Evolutionary conservation across 2,888 invertebrate species (phyloP), one percentile per base, ranked within the genome.

Genomic region (Drosophila peninsularis): DNA sequence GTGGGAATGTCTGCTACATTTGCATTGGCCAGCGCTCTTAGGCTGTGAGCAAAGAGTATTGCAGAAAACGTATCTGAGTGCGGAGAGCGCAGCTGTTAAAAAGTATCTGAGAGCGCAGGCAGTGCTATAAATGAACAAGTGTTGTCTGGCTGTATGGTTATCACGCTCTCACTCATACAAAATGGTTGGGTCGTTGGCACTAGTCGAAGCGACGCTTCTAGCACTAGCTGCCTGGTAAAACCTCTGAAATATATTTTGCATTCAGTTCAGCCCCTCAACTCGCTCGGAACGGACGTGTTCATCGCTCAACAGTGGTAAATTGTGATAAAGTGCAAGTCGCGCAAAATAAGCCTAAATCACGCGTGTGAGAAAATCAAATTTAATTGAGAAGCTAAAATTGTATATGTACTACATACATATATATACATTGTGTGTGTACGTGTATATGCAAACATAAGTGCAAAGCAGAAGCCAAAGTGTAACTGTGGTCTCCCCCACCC

Each of bases 321-420:
- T 62, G 76, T 76, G 63, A 82, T 67, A 81, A 87, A 84, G 71
- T 83, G 82, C 77, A 85, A 77, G 56, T 78, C 75, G 70, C 79
- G 71, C 81, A 70, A 80, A 65, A 63, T 71, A 76, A 73, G 62
- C 68, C 72, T 58, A 71, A 71, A 77, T 62, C 75, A 73, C 83
- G 88, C 81, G 79, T 88, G 80, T 79, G 83, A 79, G 70, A 85
- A 84, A 81, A 81, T 66, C 58, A 71, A 88, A 83, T 62, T 80
- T 71, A 75, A 82, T 88, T 84, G 79, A 87, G 82, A 80, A 78
- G 83, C 67, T 78, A 63, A 68, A 70, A 70, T 71, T 80, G 61
- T 72, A 69, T 83, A 72, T 47, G 50, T 72, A 56, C 36, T 47
- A 47, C 39, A 47, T 61, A 47, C 39, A 47, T 61, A 57, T 44